Evolutionary conservation across 1,140 invertebrate genomes (phyloP), one percentile per base, ranked within the genome.

Genomic region (Apis dorsata): DNA sequence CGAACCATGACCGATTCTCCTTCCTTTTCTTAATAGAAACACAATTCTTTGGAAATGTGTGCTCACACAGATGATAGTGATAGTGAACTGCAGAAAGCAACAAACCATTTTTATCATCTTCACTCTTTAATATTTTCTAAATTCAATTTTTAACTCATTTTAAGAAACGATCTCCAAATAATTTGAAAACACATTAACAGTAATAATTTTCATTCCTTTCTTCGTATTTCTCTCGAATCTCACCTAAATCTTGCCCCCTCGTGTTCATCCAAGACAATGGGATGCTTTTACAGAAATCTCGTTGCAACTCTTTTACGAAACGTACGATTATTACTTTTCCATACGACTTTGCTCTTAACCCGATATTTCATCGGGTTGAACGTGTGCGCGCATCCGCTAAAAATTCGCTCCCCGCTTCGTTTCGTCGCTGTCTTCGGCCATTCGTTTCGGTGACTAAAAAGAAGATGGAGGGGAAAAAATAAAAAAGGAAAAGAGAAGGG

Each of bases 361-460:
- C 65, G 65, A 82, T 77, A 82, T 77, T 70, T 77, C 73, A 77
- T 77, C 63, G 55, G 19, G 11, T 19, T 4, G 34, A 34, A 34
- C 34, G 34, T 34, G 34, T 34, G n/a, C 5, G 60, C n/a, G n/a
- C 53, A 12, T 28, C 24, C 19, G 53, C 19, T 76, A 74, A 76
- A 81, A 76, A 81, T 75, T 74, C 71, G 51, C 24, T 51, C 57
- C 66, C 59, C 59, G 71, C 24, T 83, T 49, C 62, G 28, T 57
- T 34, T 5, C 55, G 44, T 62, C 55, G 49, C 34, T 81, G 79
- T 75, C 79, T 66, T 71, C 34, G n/a, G 62, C 62, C 72, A 62
- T 76, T 79, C 62, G 80, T 77, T 81, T 70, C 11, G 55, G 12
- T n/a, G 49, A 53, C 77, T 70, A 72, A 77, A 79, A 79, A 71